phyloP scores from a whole-genome alignment of 1,140 invertebrate genomes.

The Nautilus pompilius region DNA sequence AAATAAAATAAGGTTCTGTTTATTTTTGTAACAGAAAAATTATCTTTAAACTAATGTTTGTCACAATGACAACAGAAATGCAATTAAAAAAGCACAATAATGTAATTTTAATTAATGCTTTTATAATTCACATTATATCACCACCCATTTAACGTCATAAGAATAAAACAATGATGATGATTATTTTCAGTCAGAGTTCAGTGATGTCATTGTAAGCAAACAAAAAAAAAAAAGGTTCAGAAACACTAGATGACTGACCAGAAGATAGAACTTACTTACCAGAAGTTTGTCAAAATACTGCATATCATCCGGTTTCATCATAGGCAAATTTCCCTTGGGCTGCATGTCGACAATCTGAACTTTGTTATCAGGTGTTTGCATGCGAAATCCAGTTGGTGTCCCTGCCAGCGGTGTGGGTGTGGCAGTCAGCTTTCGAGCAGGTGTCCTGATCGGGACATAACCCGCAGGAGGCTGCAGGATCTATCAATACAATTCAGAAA shows the following conservation, averaged over 20 bases:
- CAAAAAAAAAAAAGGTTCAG: background rate
- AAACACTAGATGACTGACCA: background rate
- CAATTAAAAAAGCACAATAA: too few species aligned
- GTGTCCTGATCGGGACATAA: constrained; percentile 96
- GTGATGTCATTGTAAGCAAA: background rate
- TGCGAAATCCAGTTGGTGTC: constrained; percentile 93
- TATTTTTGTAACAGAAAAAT: too few species aligned
- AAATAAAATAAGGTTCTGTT: too few species aligned
- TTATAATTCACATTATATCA: too few species aligned
- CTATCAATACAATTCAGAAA: constrained; percentile 18
- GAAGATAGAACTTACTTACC: constrained; percentile 38
- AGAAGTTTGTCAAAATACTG: constrained; percentile 99
- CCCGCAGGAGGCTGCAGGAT: constrained; percentile 88
- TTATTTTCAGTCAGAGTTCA: too few species aligned
- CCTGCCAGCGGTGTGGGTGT: constrained; percentile 92
- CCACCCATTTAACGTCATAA: too few species aligned
- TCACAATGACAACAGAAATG: too few species aligned
- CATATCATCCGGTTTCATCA: constrained; percentile 99
- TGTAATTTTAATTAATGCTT: too few species aligned
- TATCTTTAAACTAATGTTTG: too few species aligned
- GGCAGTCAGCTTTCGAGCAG: constrained; percentile 92
- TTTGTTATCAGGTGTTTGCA: constrained; percentile 68
- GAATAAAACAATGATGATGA: too few species aligned
- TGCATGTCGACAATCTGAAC: constrained; percentile 88
- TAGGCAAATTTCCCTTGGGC: constrained; percentile 94